phyloP scores from a whole-genome alignment of 1,140 invertebrate species.

The Onthophagus taurus region DNA sequence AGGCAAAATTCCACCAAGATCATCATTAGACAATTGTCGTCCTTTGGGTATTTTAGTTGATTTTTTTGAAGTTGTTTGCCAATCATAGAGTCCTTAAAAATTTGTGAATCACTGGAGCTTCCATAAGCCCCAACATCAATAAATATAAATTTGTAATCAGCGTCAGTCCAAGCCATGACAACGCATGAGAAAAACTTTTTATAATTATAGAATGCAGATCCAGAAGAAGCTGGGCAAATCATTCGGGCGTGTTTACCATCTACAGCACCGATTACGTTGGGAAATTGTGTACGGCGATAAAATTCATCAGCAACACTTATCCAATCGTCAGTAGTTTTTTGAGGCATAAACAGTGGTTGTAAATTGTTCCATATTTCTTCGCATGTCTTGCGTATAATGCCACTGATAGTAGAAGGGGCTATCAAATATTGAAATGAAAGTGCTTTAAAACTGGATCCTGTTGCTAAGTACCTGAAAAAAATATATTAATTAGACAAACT shows the following conservation, averaged over 20 bases:
- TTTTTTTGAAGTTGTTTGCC: not conserved
- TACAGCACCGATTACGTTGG: not conserved
- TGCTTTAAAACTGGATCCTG: not conserved
- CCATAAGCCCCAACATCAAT: not conserved
- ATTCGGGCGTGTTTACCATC: slow-evolving; percentile 1
- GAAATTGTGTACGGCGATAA: not conserved
- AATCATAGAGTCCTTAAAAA: not conserved
- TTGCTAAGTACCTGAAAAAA: slow-evolving; percentile 1
- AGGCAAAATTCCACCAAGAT: not conserved
- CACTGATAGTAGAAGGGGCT: not conserved
- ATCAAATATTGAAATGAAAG: not conserved
- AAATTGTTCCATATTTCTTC: not conserved
- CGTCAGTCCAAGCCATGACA: not conserved
- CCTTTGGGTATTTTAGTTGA: not conserved
- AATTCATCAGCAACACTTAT: not conserved
- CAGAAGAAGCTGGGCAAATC: not conserved
- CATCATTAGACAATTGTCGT: not conserved
- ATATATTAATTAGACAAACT: too few relatives aligned
- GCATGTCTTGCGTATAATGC: not conserved
- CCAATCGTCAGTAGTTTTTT: not conserved
- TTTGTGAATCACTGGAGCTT: not conserved
- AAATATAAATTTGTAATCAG: not conserved
- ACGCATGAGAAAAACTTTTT: not conserved
- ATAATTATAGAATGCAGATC: not conserved
- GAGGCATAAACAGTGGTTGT: not conserved